Evolutionary conservation across 2,797 vertebrate species (phyloP).

Genomic region (Heterohyrax brucei): DNA sequence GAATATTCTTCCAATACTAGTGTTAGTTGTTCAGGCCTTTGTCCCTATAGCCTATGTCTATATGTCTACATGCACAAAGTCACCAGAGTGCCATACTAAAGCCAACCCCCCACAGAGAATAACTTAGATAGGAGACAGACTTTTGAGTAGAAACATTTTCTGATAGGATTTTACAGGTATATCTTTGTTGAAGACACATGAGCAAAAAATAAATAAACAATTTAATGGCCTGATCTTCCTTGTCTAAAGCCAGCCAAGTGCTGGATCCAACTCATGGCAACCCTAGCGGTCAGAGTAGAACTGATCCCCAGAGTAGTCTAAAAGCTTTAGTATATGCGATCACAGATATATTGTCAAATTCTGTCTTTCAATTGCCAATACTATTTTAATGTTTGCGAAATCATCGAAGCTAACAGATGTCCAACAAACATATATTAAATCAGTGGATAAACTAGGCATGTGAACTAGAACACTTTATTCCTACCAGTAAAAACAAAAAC

Average conservation of each 20-base stretch:
- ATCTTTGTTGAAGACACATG: conserved; percentile 18
- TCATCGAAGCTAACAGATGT: conserved; percentile 8
- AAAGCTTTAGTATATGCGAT: neutral
- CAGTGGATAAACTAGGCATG: neutral
- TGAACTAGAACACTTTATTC: neutral
- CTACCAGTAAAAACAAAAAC: neutral
- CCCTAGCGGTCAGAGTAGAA: no score
- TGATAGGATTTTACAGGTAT: neutral
- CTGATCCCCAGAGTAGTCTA: no score
- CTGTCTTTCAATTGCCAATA: neutral
- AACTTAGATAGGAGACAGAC: neutral
- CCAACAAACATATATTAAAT: conserved; percentile 45
- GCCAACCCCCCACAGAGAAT: neutral
- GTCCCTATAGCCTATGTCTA: neutral
- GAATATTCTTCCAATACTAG: neutral
- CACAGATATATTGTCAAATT: neutral
- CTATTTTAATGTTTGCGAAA: neutral
- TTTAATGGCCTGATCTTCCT: neutral
- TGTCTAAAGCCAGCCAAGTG: neutral
- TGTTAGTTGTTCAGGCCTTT: neutral
- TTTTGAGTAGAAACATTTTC: neutral
- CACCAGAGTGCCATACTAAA: neutral
- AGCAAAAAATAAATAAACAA: neutral
- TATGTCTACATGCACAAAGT: neutral
- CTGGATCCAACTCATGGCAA: no score